Base-by-base conservation (phyloP, 2,113 vertebrate species). In the Mohoua ochrocephala region DNA sequence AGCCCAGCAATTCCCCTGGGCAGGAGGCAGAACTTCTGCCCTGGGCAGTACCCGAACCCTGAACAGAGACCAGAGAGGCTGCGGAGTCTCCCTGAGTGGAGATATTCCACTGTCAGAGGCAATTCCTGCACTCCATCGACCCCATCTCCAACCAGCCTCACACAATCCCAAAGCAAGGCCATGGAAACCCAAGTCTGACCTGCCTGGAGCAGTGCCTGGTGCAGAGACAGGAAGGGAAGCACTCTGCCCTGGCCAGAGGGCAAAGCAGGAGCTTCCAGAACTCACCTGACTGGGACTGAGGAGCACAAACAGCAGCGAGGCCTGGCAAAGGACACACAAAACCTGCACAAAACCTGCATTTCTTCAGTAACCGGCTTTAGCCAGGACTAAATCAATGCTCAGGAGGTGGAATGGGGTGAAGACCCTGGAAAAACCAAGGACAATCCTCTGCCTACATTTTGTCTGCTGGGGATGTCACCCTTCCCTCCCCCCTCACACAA, bases 131-230 rank as follows among this genome's bases (percentile, higher is more conserved):
- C 45, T 52, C 45, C 45, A 26, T 23, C 37, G 44, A 4, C 42
- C 31, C 15, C 7, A 1, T 21, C 49, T 45, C 65, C 11, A 13
- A 10, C 2, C 76, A 81, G 5, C 21, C 44, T 68, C 10, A 16
- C 6, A 73, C 6, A 73, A 19, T 18, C 31, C 80, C 54, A 35
- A 21, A 21, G 50, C 15, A 76, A 49, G 7, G 45, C 16, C 15
- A 1, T 9, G 2, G 1, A 54, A 39, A n/a, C 4, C 69, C 42
- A 84, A 71, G 52, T 47, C 52, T 0, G 0, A 9, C 23, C 37
- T 44, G 24, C 16, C 63, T 10, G 31, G 31, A 45, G 5, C 73
- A 23, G 63, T 17, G 35, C 6, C 37, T 13, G 17, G 17, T 42
- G 10, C 45, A 54, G 42, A 77, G 64, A 31, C 0, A 20, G 20